Base-by-base conservation (phyloP, 2,888 invertebrate species). In the Pammene fasciana region DNA sequence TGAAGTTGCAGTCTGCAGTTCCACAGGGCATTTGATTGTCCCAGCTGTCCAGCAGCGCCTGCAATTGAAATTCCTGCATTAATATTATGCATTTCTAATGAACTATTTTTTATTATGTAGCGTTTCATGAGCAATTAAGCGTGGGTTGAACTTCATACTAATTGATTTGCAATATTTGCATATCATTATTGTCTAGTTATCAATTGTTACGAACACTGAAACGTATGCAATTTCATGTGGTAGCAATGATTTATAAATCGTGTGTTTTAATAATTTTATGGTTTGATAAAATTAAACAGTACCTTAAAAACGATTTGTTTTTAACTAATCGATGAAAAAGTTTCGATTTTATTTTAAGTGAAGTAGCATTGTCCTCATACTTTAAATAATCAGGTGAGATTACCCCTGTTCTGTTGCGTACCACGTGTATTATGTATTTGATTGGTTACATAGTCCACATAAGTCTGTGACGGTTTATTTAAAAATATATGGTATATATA, bases 21-120 rank as follows among this genome's bases (percentile, higher is more conserved):
- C 45, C 34, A 59, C 61, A 41, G 50, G 18, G 18, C 16, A 18
- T n/a, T 36, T 41, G 50, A 52, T 62, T 62, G 62, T 62, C 46
- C 60, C 3, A 14, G 46, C 60, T 14, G 60, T 34, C 66, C 59
- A 48, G 50, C 26, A 43, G 65, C 65, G 14, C 38, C 52, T 52
- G 50, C 43, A 16, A 48, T 18, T 52, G 48, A 43, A 16, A 68
- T 68, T 56, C 43, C 68, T 50, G 18, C 48, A 68, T 43, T 38
- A 38, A 18, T 55, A 68, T 60, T 55, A 67, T 68, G 64, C 68
- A 64, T 68, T 57, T 36, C 64, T 52, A 57, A 52, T 57, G 56
- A 52, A 11, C 16, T 48, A 13, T 26, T 54, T 18, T 38, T 41
- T 68, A 41, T 16, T 50, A 18, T 9, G 48, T 48, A 56, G 34